Conservation (phyloP, 2,888 invertebrate species). For the Keiferia lycopersicella region DNA sequence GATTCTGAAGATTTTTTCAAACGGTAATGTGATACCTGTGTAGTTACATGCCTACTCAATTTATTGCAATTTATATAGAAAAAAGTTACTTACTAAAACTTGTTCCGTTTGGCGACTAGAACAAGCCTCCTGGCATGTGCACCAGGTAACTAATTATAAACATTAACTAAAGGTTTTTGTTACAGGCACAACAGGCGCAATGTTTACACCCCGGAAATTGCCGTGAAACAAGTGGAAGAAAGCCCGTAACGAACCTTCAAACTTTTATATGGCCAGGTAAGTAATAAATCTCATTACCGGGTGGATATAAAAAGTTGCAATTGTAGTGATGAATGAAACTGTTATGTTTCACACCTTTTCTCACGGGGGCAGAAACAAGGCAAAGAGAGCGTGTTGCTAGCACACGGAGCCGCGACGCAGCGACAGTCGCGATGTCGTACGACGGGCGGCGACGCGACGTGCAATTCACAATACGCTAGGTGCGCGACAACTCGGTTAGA, state of each 20-base stretch:
- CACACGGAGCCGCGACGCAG: neutral
- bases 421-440: constrained; percentile 11
- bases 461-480: constrained; percentile 74
- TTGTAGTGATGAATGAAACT: constrained; percentile 41
- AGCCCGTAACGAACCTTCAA: constrained; percentile 23
- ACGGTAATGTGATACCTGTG: neutral
- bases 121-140: too few relatives aligned
- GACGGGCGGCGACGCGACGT: constrained; percentile 51
- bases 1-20: neutral
- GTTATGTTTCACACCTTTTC: constrained; percentile 46
- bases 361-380: constrained; percentile 51
- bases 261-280: constrained; percentile 26
- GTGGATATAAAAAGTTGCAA: constrained; percentile 27
- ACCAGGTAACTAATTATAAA: too few relatives aligned
- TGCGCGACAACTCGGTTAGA: constrained; percentile 65
- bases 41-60: neutral
- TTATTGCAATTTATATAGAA: neutral
- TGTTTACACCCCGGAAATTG: constrained; percentile 32
- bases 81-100: too few relatives aligned
- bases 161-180: constrained; percentile 27
- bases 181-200: constrained; percentile 31
- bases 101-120: neutral
- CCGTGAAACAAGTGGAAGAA: constrained; percentile 31
- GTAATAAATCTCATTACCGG: constrained; percentile 27
- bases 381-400: constrained; percentile 8